Evolutionary conservation across 2,797 vertebrate species (phyloP).

Genomic region (Pantherophis alleghaniensis): DNA sequence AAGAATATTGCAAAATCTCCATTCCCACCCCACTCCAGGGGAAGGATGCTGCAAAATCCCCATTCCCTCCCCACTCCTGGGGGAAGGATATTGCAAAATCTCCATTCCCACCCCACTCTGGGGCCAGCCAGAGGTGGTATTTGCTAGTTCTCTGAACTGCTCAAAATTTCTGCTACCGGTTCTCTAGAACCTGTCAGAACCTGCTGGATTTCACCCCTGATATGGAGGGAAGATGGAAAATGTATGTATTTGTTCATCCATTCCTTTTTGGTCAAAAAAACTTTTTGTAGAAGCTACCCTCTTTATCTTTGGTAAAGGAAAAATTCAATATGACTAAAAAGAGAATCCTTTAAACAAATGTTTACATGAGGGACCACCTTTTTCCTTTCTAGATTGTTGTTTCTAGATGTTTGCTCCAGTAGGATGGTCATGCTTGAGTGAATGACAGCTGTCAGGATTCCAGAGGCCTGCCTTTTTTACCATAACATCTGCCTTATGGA

Average conservation of each 20-base stretch:
- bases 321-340: not conserved
- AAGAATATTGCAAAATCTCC: too few relatives aligned
- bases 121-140: too few relatives aligned
- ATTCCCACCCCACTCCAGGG: too few relatives aligned
- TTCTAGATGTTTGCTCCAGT: not conserved
- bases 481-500: not conserved
- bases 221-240: not conserved
- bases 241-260: not conserved
- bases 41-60: too few relatives aligned
- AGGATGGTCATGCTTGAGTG: not conserved
- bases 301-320: constrained; percentile 30
- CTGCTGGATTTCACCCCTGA: too few relatives aligned
- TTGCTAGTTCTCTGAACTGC: too few relatives aligned
- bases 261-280: not conserved
- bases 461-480: not conserved
- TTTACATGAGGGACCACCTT: not conserved
- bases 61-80: too few relatives aligned
- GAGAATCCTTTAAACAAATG: not conserved
- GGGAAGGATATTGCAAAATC: too few relatives aligned
- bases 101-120: too few relatives aligned
- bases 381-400: not conserved
- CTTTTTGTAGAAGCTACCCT: too few relatives aligned
- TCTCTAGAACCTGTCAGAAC: too few relatives aligned
- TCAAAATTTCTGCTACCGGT: too few relatives aligned
- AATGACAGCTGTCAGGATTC: not conserved